Evolutionary conservation across 2,113 vertebrate species (phyloP).

Genomic region (Emydura subglobosa): DNA sequence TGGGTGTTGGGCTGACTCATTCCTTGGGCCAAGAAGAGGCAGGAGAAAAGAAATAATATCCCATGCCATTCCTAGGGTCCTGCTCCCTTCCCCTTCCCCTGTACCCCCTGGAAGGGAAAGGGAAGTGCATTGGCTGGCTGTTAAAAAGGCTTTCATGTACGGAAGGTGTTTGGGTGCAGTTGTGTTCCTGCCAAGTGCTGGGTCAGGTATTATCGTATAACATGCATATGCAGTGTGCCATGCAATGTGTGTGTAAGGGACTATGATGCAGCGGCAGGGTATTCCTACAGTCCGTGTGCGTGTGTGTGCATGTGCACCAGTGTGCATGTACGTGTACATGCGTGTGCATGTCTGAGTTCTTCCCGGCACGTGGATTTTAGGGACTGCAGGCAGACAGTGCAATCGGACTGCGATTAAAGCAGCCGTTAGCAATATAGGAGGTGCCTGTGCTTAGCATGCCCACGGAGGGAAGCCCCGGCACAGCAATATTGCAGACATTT

Average conservation of each 20-base stretch:
- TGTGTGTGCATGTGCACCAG: fast-evolving
- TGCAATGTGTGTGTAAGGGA: not conserved
- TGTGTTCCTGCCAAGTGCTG: not conserved
- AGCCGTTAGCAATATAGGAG: constrained; percentile 52
- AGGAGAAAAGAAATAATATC: not conserved
- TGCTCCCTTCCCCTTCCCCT: not conserved
- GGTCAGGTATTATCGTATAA: not conserved
- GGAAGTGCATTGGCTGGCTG: not conserved
- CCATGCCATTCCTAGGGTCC: not conserved
- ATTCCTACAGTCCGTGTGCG: no score
- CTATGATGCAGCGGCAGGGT: no score
- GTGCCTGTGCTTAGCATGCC: constrained; percentile 69
- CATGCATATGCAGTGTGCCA: not conserved
- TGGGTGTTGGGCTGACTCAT: not conserved
- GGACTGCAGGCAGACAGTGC: constrained; percentile 49
- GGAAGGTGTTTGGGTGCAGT: not conserved
- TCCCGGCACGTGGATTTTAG: not conserved
- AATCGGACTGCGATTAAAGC: constrained; percentile 62
- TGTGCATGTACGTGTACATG: fast-evolving
- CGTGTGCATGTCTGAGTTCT: not conserved
- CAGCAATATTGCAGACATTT: constrained; percentile 49
- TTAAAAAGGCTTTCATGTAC: not conserved
- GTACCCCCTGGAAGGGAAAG: not conserved
- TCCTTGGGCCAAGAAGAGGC: not conserved
- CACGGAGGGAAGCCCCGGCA: constrained; percentile 51